Evolutionary conservation across 1,140 invertebrate genomes (phyloP), one percentile per base, ranked within the genome.

Genomic region (Chrysomallon squamiferum): DNA sequence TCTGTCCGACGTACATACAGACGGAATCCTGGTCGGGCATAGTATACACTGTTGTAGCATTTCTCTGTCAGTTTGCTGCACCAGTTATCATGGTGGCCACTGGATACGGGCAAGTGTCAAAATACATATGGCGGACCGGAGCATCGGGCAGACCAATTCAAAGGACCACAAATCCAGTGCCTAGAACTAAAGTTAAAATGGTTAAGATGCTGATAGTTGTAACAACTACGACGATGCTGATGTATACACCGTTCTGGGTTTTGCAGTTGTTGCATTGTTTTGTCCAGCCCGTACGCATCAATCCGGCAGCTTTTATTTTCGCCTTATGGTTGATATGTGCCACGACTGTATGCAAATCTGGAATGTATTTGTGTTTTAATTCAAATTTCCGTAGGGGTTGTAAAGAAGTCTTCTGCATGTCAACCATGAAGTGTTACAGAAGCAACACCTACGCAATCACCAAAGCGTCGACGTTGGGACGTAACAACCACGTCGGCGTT

Each of bases 361-460:
- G 70, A 11, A 54, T 81, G 11, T 82, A 82, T 69, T 62, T 79
- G 32, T 72, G 70, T 27, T 73, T 69, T 62, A 82, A 82, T 62
- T 71, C 78, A 1, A 82, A 81, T 68, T 82, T 82, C 64, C 54
- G 79, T 32, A 69, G 80, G 11, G 80, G 80, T 6, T 80, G 77
- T 60, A 71, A 75, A 54, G 77, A 81, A 59, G 73, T 81, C 27
- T 67, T 81, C 56, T 83, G 81, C 52, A 77, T 81, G 73, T 79
- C 78, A 13, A 66, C 66, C n/a, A 78, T 79, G 72, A 69, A 69
- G 33, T 83, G 81, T 50, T 81, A 83, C 66, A 70, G 81, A 22
- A 65, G 74, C 20, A 75, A 79, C 61, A 66, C 66, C 0, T 82
- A 82, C 71, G 65, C 74, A 13, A 76, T 81, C 43, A 83, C 79